Evolutionary conservation across 2,797 vertebrate genomes (phyloP).

Genomic region (Oryzias sinensis): DNA sequence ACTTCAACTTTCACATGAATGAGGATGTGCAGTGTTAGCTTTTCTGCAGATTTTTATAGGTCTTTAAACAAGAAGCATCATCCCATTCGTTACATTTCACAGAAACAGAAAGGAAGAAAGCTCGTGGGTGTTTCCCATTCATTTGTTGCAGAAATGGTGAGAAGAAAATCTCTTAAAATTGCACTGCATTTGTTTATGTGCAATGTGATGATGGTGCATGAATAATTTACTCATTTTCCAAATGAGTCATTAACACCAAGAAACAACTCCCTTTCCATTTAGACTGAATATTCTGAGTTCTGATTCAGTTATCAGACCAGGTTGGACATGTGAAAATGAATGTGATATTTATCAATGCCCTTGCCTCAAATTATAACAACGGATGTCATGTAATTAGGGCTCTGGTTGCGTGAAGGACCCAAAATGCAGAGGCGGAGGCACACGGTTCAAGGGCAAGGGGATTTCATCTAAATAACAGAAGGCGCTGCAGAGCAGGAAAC

Average conservation of each 20-base stretch:
- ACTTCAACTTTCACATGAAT: too few species aligned
- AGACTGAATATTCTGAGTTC: slow-evolving; percentile 22
- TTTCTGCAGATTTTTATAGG: slow-evolving; percentile 13
- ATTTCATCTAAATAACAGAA: too few species aligned
- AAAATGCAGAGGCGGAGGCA: too few species aligned
- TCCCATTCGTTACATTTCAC: slow-evolving; percentile 20
- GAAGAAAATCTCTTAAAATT: slow-evolving; percentile 3
- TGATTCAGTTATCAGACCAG: too few species aligned
- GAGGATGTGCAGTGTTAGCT: neutral
- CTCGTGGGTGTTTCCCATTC: neutral
- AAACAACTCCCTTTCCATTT: neutral
- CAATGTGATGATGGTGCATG: slow-evolving; percentile 1
- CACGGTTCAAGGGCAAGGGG: too few species aligned
- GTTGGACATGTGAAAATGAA: too few species aligned
- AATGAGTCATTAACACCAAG: slow-evolving; percentile 30
- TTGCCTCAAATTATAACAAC: too few species aligned
- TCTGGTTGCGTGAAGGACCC: too few species aligned
- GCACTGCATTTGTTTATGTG: slow-evolving; percentile 14
- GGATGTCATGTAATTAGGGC: too few species aligned
- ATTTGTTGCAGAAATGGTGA: neutral
- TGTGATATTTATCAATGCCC: too few species aligned
- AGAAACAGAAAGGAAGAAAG: slow-evolving; percentile 10
- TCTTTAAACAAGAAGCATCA: slow-evolving; percentile 16
- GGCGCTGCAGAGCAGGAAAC: too few species aligned
- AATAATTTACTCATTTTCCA: slow-evolving; percentile 38